Base-by-base conservation (phyloP, 2,113 vertebrate genomes). In the Solenodon paradoxus region DNA sequence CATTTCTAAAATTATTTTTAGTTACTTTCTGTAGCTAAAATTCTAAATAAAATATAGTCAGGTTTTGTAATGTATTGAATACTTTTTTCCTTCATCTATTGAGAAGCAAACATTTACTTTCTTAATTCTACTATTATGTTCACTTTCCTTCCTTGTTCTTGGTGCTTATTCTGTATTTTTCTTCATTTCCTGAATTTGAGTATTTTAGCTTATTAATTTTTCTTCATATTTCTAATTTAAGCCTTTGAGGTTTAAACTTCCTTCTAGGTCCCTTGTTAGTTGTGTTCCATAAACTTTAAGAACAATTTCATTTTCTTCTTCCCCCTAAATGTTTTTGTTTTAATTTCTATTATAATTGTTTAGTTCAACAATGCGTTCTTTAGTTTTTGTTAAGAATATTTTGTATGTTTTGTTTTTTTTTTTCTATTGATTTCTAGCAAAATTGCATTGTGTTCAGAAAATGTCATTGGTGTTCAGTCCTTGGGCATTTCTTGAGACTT, bases 401-500 rank as follows among this genome's bases (percentile, higher is more conserved):
- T n/a, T n/a, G 28, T 64, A 53, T 30, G 80, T 72, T 22, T 80
- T 53, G 55, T 51, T 91, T 28, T 20, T 16, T 71, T 79, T 40
- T 87, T 87, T 51, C 55, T 71, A 11, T 51, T 87, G 10, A 42
- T 45, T 87, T 87, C 57, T 87, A 87, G 51, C 42, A 72, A 80
- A 72, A 71, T n/a, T 80, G 8, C 11, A 51, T 93, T 87, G 28
- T 80, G 3, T 72, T 87, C 22, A 51, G 53, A 61, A 71, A 63
- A 35, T 64, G 22, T 81, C 45, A 22, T 45, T 88, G 35, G 72
- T 88, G 84, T n/a, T 88, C 55, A 80, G 20, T 80, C 64, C 45
- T 93, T 88, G 92, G 88, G 55, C 89, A 92, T 63, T 92, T 83
- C 45, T 28, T 92, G 28, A 72, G 64, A 72, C 16, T 61, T 80